Conservation (phyloP, 2,797 vertebrate species). For the Scolopax bukidnonensis region DNA sequence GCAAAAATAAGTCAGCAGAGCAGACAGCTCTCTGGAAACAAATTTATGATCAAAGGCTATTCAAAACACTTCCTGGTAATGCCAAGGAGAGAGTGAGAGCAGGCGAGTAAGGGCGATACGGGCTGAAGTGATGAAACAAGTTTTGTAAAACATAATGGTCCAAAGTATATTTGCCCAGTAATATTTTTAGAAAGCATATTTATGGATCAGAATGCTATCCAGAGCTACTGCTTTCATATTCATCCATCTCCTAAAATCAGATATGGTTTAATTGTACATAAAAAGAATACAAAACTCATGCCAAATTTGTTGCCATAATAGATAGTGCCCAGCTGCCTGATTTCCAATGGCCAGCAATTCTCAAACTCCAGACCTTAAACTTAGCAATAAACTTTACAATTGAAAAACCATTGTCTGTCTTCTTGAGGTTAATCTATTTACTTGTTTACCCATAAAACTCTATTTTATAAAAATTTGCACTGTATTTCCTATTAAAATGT, state of each 20-base stretch:
- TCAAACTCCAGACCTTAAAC: background rate
- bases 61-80: constrained; percentile 55
- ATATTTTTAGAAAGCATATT: background rate
- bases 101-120: background rate
- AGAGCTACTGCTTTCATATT: background rate
- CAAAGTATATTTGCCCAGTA: background rate
- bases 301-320: background rate
- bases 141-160: background rate
- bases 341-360: background rate
- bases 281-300: background rate
- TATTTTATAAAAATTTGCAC: background rate
- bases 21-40: constrained; percentile 63
- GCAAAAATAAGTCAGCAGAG: constrained; percentile 69
- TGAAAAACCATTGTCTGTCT: background rate
- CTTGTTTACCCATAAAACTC: background rate
- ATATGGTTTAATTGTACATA: background rate
- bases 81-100: background rate
- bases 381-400: background rate
- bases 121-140: background rate
- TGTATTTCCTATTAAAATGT: background rate
- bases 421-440: background rate
- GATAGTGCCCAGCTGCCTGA: background rate
- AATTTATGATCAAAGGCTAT: constrained; percentile 72
- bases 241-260: background rate
- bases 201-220: background rate